Evolutionary conservation across 2,888 invertebrate genomes (phyloP).

Genomic region (Melanchra persicariae): DNA sequence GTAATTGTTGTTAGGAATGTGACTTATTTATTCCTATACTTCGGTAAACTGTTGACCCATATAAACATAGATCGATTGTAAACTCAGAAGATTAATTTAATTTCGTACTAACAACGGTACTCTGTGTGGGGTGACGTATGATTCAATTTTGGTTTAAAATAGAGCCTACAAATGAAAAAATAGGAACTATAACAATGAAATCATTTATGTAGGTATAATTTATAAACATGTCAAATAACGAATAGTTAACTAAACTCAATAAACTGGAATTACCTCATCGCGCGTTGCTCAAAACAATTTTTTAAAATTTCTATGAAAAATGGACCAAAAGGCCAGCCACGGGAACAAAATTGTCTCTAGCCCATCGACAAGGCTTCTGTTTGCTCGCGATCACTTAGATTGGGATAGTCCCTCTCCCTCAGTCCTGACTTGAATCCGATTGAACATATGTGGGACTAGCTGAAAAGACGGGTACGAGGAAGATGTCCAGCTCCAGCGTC

Average conservation of each 20-base stretch:
- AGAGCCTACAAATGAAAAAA: slow-evolving; percentile 40
- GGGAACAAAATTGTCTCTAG: no score
- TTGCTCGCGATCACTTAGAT: no score
- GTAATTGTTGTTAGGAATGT: slow-evolving; percentile 67
- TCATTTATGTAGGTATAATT: slow-evolving; percentile 27
- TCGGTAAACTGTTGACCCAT: slow-evolving; percentile 65
- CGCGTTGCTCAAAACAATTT: no score
- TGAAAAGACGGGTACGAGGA: no score
- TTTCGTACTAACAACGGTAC: slow-evolving; percentile 52
- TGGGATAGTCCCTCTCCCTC: no score
- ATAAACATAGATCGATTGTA: slow-evolving; percentile 63
- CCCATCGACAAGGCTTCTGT: no score
- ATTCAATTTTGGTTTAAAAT: slow-evolving; percentile 56
- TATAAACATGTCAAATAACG: slow-evolving; percentile 1
- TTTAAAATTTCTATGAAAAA: no score
- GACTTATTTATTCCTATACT: slow-evolving; percentile 69
- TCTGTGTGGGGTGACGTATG: slow-evolving; percentile 53
- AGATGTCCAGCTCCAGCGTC: no score
- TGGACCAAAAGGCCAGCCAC: no score
- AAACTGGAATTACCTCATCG: no score
- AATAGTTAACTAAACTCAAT: slow-evolving; percentile 15
- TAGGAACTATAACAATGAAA: slow-evolving; percentile 26
- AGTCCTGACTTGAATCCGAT: no score
- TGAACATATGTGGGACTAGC: no score
- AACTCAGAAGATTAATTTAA: slow-evolving; percentile 67